A percentile compares a stretch with the other conserved stretches of the same genome.
phyloP scores from a whole-genome alignment of 30 jellyfish, hydroid and myxozoan genomes.

The Pseudorhiza aurosa region DNA sequence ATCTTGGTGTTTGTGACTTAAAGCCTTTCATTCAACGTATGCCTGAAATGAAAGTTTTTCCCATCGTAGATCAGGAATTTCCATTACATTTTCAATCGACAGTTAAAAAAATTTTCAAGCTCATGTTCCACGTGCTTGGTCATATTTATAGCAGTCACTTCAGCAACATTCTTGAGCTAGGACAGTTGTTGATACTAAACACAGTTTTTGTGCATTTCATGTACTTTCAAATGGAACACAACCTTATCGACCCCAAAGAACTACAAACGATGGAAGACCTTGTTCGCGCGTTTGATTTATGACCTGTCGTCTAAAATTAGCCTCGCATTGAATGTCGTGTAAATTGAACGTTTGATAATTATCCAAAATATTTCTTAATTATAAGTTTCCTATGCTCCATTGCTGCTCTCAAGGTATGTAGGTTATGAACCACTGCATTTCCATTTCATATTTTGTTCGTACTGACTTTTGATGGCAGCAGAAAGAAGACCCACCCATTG shows the following conservation, averaged over 20 bases:
- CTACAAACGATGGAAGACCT: conserved; percentile 91
- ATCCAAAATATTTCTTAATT: no score
- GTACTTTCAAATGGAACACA: conserved; percentile 97
- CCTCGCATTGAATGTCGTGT: conserved; percentile 15
- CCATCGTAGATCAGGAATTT: conserved; percentile 71
- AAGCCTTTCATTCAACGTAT: no score
- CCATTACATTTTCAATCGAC: conserved; percentile 79
- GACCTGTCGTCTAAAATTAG: conserved; percentile 34
- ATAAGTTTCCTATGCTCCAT: no score
- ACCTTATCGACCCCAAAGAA: conserved; percentile 86
- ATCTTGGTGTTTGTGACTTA: no score
- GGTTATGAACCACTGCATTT: no score
- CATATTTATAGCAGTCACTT: conserved; percentile 89
- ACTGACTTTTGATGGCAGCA: no score
- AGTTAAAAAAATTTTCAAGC: conserved; percentile 77
- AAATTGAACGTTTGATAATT: neutral
- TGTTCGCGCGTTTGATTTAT: conserved; percentile 81
- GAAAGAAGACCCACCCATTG: no score
- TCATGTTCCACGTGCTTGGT: conserved; percentile 91
- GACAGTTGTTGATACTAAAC: conserved; percentile 67
- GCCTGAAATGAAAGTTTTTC: no score
- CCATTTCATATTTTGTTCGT: no score
- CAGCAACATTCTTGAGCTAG: conserved; percentile 69
- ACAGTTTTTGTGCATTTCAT: conserved; percentile 92
- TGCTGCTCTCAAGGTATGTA: no score